phyloP scores from a whole-genome alignment of 2,888 invertebrate genomes.

The Caenorhabditis sp. region DNA sequence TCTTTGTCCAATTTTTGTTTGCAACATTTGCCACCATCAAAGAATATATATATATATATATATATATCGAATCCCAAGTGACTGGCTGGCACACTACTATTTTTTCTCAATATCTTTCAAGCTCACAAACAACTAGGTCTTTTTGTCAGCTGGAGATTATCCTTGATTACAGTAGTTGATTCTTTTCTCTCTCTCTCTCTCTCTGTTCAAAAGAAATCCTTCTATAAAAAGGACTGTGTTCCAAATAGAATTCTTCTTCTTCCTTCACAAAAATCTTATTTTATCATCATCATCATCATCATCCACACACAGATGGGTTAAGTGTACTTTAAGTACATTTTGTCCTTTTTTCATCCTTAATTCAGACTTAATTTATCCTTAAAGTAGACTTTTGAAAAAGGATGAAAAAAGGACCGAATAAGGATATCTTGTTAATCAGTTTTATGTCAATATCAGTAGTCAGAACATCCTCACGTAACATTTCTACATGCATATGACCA shows the following conservation, averaged over 20 bases:
- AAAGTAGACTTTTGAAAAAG: too few relatives aligned
- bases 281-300: too few relatives aligned
- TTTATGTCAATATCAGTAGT: too few relatives aligned
- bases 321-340: too few relatives aligned
- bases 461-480: too few relatives aligned
- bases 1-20: background rate
- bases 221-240: background rate
- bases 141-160: background rate
- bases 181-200: background rate
- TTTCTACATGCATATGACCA: too few relatives aligned
- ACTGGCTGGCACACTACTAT: background rate
- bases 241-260: background rate
- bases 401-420: too few relatives aligned
- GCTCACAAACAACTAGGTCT: slow-evolving; percentile 1
- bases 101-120: background rate
- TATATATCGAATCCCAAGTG: background rate
- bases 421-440: too few relatives aligned
- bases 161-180: background rate
- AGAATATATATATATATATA: background rate
- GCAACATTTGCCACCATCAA: background rate
- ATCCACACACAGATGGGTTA: too few relatives aligned
- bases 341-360: too few relatives aligned
- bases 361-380: too few relatives aligned
- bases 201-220: background rate
- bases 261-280: background rate